Evolutionary conservation across 2,113 vertebrate genomes (phyloP).

Genomic region (Tragelaphus strepsiceros): DNA sequence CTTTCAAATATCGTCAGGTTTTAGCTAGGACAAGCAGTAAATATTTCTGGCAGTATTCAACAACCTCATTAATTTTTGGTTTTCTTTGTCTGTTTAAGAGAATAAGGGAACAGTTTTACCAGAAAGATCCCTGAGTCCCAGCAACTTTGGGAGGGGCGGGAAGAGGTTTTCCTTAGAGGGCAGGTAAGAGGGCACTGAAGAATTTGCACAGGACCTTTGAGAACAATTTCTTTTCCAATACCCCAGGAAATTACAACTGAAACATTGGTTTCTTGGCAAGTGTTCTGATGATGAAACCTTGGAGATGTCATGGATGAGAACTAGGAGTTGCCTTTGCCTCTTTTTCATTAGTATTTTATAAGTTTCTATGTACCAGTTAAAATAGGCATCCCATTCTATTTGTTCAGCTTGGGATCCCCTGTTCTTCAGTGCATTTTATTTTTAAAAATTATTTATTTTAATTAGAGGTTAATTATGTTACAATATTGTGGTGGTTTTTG

Average conservation of each 20-base stretch:
- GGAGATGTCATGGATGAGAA: neutral
- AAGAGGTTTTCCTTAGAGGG: neutral
- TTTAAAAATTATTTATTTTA: neutral
- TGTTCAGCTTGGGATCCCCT: neutral
- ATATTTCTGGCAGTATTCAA: neutral
- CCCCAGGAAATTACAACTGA: neutral
- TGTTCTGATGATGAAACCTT: neutral
- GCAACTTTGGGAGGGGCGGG: neutral
- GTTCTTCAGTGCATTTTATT: neutral
- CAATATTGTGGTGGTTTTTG: neutral
- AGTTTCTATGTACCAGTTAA: neutral
- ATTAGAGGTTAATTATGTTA: neutral
- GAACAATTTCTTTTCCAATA: neutral
- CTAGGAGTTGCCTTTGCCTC: neutral
- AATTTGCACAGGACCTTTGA: neutral
- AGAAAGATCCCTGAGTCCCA: neutral
- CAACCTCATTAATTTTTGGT: neutral
- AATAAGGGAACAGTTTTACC: neutral
- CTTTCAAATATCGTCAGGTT: neutral
- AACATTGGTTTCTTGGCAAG: neutral
- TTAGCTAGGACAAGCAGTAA: neutral
- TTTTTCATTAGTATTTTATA: neutral
- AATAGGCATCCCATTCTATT: neutral
- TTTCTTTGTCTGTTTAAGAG: neutral
- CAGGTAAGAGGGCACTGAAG: neutral